Evolutionary conservation across 2,113 vertebrate species (phyloP).

Genomic region (Chaetodon auriga): DNA sequence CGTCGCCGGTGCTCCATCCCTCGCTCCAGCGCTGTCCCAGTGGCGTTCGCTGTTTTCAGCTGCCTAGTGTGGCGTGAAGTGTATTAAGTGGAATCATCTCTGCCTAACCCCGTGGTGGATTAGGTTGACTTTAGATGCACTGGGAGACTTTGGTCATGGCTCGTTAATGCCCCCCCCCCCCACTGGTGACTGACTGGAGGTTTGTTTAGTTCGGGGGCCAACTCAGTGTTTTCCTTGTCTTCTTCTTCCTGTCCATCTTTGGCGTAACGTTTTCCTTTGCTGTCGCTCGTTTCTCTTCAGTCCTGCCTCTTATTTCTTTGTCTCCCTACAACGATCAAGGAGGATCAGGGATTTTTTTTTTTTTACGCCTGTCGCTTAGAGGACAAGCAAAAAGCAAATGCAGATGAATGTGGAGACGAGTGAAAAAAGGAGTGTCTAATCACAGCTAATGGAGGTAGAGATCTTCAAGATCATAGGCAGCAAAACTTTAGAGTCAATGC

Average conservation of each 20-base stretch:
- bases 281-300: not conserved
- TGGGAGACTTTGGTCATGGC: conserved; percentile 27
- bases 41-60: conserved; percentile 57
- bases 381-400: not conserved
- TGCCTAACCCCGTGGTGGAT: conserved; percentile 29
- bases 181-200: not conserved
- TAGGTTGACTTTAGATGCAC: conserved; percentile 31
- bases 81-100: conserved; percentile 49
- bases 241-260: conserved; percentile 9
- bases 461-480: not conserved
- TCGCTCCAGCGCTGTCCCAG: conserved; percentile 28
- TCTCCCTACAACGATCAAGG: not conserved
- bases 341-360: not conserved
- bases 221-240: not conserved
- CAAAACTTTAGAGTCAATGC: too few species aligned
- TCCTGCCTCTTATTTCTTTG: not conserved
- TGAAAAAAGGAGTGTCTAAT: not conserved
- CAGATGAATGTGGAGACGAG: not conserved
- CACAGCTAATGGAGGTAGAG: not conserved
- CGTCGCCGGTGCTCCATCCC: conserved; percentile 35
- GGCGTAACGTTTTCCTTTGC: not conserved
- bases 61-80: conserved; percentile 45
- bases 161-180: conserved; percentile 12
- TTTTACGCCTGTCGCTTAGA: not conserved
- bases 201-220: not conserved